Evolutionary conservation across 1,140 invertebrate genomes (phyloP), one percentile per base, ranked within the genome.

Genomic region (Zaprionus africanus): DNA sequence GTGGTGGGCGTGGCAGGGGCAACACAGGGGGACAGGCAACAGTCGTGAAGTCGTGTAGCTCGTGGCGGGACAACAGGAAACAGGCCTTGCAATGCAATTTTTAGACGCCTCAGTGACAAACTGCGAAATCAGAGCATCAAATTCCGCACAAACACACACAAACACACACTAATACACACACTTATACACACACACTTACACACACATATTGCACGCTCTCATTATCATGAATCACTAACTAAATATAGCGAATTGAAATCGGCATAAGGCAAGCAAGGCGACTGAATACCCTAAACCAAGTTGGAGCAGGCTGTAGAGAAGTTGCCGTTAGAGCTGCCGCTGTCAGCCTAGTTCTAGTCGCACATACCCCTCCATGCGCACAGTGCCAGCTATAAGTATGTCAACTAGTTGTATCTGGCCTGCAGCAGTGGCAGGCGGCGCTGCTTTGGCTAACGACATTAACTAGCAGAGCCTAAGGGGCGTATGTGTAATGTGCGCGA

Each of bases 361-460:
- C 38, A 41, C 70, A 57, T 53, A 54, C 28, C 17, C 24, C 26
- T 12, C 13, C 5, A 2, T 3, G n/a, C n/a, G 38, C 26, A 12
- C n/a, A 41, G 11, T 41, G 17, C 1, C 13, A 17, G 31, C 6
- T 9, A 5, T 58, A 76, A 75, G 80, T 87, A 60, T 86, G 83
- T 88, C 83, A 87, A 87, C 83, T 88, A 84, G 78, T 88, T 88
- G 88, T 73, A 88, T 84, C 68, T 84, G 74, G 84, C 84, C 81
- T 72, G 31, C 1, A 64, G 57, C 76, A 68, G 64, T 34, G 62
- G 51, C 58, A 73, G 64, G 19, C 5, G 53, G 54, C 62, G 49
- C 62, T 70, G 59, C 60, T 56, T 71, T 70, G 67, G 56, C 77
- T 72, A 73, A 80, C 74, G 64, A 61, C 84, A 87, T 81, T 88